Conservation (phyloP, 2,888 invertebrate genomes). For the Orthosia gothica region DNA sequence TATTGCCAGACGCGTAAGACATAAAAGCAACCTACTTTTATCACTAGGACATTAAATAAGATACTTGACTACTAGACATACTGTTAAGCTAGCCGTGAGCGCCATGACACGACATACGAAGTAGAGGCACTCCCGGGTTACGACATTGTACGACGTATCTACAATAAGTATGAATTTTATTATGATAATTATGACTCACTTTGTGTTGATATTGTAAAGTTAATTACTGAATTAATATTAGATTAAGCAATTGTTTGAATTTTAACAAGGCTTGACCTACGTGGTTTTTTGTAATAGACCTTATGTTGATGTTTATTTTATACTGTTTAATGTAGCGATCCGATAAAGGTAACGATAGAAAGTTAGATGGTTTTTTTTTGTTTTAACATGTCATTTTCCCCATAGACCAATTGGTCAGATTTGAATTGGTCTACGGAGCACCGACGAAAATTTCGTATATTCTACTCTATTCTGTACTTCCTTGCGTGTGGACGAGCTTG, state of each 20-base stretch:
- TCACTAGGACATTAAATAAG: too few species aligned
- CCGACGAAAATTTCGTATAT: too few species aligned
- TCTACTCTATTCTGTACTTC: too few species aligned
- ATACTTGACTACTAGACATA: background rate
- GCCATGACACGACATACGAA: conserved; percentile 14
- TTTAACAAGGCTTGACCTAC: background rate
- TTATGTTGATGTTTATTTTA: too few species aligned
- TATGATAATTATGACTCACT: conserved; percentile 35
- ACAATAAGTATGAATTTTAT: conserved; percentile 13
- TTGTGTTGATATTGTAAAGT: conserved; percentile 12
- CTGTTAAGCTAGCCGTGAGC: background rate
- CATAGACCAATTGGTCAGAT: too few species aligned
- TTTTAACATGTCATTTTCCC: too few species aligned
- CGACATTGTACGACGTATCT: conserved; percentile 35
- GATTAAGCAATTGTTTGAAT: background rate
- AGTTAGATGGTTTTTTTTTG: too few species aligned
- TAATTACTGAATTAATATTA: background rate
- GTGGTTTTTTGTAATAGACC: too few species aligned
- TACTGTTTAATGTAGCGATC: too few species aligned
- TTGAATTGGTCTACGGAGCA: too few species aligned
- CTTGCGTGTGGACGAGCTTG: too few species aligned
- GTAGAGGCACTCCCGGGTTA: conserved; percentile 52
- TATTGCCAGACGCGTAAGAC: background rate
- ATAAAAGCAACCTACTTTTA: background rate
- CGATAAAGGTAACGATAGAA: too few species aligned